These are phyloP conservation scores for Anarhynchus alexandrinus DNA, from an alignment of 2,113 vertebrate species.

Conservation along the genomic window DNA sequence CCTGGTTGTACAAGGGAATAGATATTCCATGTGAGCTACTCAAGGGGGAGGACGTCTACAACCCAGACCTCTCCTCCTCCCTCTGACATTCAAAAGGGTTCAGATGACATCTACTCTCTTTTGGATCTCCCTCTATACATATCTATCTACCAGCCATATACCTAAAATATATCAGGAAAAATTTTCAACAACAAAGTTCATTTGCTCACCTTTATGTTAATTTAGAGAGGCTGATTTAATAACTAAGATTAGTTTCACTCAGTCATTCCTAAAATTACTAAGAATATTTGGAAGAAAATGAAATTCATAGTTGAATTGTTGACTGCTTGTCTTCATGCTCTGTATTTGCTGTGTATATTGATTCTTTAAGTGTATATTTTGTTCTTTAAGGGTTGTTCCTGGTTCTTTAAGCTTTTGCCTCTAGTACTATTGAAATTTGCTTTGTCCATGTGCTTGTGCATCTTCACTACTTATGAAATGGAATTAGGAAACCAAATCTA, in stretches of 20 bases:
- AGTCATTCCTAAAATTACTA: background rate
- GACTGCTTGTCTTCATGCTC: background rate
- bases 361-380: background rate
- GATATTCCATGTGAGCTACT: background rate
- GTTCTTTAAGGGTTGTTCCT: background rate
- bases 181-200: background rate
- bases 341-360: background rate
- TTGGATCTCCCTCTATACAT: background rate
- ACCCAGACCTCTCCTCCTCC: background rate
- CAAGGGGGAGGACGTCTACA: background rate
- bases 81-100: background rate
- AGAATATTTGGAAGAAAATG: fast-evolving
- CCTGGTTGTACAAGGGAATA: fast-evolving
- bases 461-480: background rate
- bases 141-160: background rate
- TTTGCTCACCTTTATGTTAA: background rate
- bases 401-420: background rate
- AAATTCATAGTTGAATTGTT: background rate
- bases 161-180: background rate
- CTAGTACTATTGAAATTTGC: background rate
- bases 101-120: background rate
- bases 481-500: background rate
- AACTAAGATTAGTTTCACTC: background rate
- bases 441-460: background rate
- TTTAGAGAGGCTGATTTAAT: background rate